A percentile compares a stretch with the other conserved stretches of the same genome.
Evolutionary conservation across 2,113 vertebrate species (phyloP).

Genomic region (Corythaixoides concolor): DNA sequence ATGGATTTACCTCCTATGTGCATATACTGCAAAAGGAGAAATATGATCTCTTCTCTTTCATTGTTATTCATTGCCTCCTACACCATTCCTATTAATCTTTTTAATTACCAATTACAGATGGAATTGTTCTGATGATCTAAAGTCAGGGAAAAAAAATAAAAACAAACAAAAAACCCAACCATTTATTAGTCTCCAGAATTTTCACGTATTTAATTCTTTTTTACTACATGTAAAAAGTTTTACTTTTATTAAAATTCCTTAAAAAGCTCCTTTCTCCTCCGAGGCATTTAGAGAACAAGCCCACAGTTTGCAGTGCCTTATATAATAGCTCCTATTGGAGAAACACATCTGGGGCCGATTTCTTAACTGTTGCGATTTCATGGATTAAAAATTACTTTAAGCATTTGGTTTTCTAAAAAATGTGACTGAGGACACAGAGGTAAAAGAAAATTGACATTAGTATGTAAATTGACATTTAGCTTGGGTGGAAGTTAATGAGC

Average conservation of each 20-base stretch:
- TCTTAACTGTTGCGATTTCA: not conserved
- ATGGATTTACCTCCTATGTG: not conserved
- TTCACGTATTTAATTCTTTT: not conserved
- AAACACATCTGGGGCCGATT: not conserved
- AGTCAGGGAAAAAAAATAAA: not conserved
- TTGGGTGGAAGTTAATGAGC: constrained; percentile 39
- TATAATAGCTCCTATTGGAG: not conserved
- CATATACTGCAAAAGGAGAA: not conserved
- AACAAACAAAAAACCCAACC: too few species aligned
- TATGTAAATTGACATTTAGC: constrained; percentile 36
- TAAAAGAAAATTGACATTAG: constrained; percentile 17
- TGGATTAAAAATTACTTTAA: constrained; percentile 11
- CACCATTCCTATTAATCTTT: not conserved
- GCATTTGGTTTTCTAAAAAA: constrained; percentile 3
- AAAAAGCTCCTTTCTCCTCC: not conserved
- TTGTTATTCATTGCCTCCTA: not conserved
- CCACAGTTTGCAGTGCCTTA: not conserved
- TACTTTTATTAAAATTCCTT: not conserved
- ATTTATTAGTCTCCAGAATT: not conserved
- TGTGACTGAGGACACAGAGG: not conserved
- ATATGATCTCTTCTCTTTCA: not conserved
- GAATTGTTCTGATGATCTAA: not conserved
- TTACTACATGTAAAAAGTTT: not conserved
- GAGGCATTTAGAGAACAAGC: not conserved
- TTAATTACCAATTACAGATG: not conserved